phyloP scores from a whole-genome alignment of 2,888 invertebrate species.

The Plagodis dolabraria region DNA sequence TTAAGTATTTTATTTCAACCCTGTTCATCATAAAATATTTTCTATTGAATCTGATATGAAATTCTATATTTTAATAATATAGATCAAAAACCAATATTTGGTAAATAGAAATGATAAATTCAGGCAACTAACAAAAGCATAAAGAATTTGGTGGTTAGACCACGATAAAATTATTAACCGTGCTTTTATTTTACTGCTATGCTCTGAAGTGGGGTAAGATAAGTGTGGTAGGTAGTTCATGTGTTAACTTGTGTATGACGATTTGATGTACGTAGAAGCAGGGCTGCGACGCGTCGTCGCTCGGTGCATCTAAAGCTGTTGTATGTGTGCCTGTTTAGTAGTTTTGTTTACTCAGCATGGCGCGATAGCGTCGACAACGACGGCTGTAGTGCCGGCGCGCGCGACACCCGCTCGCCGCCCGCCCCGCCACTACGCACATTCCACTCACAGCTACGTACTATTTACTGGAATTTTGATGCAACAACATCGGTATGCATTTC shows the following conservation, averaged over 20 bases:
- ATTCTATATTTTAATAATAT: no score
- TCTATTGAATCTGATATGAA: no score
- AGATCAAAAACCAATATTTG: no score
- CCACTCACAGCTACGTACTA: conserved; percentile 45
- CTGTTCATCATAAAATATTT: neutral
- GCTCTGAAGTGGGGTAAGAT: no score
- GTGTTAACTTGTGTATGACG: conserved; percentile 11
- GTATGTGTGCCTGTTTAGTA: conserved; percentile 63
- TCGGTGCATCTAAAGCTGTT: conserved; percentile 52
- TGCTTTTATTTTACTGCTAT: no score
- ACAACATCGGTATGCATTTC: conserved; percentile 39
- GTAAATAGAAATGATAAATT: no score
- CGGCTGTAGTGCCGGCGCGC: conserved; percentile 41
- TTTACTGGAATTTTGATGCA: conserved; percentile 37
- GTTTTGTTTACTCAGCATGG: conserved; percentile 77
- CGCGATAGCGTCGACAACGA: conserved; percentile 33
- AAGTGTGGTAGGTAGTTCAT: no score
- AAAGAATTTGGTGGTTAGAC: no score
- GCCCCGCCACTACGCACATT: conserved; percentile 54
- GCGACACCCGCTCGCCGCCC: conserved; percentile 37
- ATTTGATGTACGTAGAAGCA: conserved; percentile 30
- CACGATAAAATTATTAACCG: no score
- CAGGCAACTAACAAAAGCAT: no score
- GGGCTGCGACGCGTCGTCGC: conserved; percentile 18
- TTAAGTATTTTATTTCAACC: conserved; percentile 13